Evolutionary conservation across 2,797 vertebrate genomes (phyloP), one percentile per base, ranked within the genome.

Genomic region (Dendrocincla fuliginosa): DNA sequence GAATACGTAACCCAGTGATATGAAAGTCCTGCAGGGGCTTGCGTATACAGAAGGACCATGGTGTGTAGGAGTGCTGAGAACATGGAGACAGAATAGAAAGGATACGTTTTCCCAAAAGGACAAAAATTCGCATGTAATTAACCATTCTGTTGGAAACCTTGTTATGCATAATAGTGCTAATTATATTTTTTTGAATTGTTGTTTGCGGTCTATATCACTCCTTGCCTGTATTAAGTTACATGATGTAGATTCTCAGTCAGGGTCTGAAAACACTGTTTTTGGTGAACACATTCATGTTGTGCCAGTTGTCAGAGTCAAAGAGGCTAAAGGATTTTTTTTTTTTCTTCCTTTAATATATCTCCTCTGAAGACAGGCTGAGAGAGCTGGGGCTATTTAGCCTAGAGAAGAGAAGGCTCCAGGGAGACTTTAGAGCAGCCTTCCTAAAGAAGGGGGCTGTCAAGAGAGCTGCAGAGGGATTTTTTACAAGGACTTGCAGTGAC

Each of bases 1-100:
- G 44, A 95, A 78, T 53, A 82, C 13, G 32, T 82, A 91, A 50
- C 37, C 24, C 87, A 84, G 75, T 84, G 89, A 94, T 90, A 87
- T 4, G 63, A 17, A 95, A 76, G 67, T 88, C 91, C 83, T 17
- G 1, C 3, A 2, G 85, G 83, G 89, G 85, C 73, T 88, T 92
- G 73, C 18, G 0, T 77, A 15, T 84, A 61, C 49, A 79, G 74
- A 77, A 84, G 57, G 67, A 49, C 74, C 49, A 14, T 56, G 55
- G 41, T 68, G 56, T 77, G 52, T 86, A 47, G 83, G 90, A 89
- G 64, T 78, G 41, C 75, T 84, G 64, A 69, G 86, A 84, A 53
- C 46, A 55, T 64, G 80, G 67, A 83, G 74, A n/a, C 74, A 84
- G 33, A 78, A 67, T 67, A 76, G 78, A 91, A 93, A 41, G 12